Conservation (phyloP, 2,113 vertebrate species). For the Rhinogobius similis region DNA sequence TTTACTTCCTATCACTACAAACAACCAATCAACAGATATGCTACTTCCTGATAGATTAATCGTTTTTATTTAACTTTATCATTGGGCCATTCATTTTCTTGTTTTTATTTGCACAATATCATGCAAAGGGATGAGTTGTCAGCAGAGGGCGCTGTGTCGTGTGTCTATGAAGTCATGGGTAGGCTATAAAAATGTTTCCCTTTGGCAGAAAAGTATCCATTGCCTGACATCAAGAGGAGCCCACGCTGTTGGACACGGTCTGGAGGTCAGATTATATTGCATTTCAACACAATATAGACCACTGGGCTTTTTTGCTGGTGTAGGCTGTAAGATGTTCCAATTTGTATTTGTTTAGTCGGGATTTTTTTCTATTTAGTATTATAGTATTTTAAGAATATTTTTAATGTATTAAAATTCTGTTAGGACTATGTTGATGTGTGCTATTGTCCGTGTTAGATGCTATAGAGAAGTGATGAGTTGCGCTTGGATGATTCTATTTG, state of each 20-base stretch:
- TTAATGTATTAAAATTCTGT: too few relatives aligned
- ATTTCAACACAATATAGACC: not conserved
- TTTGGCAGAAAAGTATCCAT: slow-evolving; percentile 7
- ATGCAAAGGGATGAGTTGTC: slow-evolving; percentile 9
- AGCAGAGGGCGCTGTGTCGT: slow-evolving; percentile 46
- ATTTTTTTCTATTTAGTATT: not conserved
- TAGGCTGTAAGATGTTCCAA: not conserved
- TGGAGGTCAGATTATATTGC: slow-evolving; percentile 31
- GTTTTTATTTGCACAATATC: not conserved
- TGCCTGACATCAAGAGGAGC: slow-evolving; percentile 14
- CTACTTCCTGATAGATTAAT: not conserved
- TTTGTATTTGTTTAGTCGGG: too few relatives aligned
- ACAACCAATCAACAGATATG: not conserved
- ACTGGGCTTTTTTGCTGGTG: not conserved
- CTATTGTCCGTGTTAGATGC: slow-evolving; percentile 23
- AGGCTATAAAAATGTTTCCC: slow-evolving; percentile 43
- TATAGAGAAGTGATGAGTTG: slow-evolving; percentile 28
- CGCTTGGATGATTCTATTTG: slow-evolving; percentile 50
- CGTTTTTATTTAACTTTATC: not conserved
- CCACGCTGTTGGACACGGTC: slow-evolving; percentile 10
- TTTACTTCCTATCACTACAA: not conserved
- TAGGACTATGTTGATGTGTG: slow-evolving; percentile 12
- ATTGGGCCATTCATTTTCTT: not conserved
- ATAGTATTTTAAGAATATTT: not conserved
- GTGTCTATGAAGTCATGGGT: not conserved